These are phyloP conservation scores for Cephus nigrinus DNA, from an alignment of 2,888 invertebrate species.

Conservation along the genomic window DNA sequence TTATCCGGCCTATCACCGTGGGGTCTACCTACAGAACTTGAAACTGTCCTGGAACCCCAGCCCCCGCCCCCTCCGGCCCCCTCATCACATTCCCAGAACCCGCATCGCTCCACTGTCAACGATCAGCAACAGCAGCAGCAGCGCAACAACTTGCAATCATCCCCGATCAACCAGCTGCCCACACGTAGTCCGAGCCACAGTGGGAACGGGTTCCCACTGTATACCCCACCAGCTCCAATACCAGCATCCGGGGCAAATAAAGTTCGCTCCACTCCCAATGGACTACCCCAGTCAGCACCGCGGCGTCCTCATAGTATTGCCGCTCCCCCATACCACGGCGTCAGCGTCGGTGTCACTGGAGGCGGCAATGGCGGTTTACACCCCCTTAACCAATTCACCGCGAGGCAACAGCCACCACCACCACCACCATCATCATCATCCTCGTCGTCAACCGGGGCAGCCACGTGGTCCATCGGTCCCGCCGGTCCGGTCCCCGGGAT, in stretches of 20 bases:
- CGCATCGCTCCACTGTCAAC: conserved; percentile 44
- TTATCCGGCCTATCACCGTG: conserved; percentile 47
- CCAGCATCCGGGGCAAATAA: conserved; percentile 60
- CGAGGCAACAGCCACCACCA: conserved; percentile 34
- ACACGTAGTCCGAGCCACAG: conserved; percentile 59
- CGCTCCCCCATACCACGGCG: conserved; percentile 67
- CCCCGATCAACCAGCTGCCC: conserved; percentile 50
- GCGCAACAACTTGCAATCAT: conserved; percentile 48
- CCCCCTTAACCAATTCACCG: conserved; percentile 47
- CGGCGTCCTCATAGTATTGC: conserved; percentile 71
- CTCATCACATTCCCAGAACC: conserved; percentile 45
- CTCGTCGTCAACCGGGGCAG: conserved; percentile 25
- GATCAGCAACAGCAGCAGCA: conserved; percentile 46
- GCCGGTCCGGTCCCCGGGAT: conserved; percentile 27
- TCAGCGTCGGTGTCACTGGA: conserved; percentile 69
- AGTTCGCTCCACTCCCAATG: conserved; percentile 60
- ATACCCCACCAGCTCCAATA: conserved; percentile 69
- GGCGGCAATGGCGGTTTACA: conserved; percentile 52
- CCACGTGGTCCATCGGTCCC: conserved; percentile 37
- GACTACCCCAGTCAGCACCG: conserved; percentile 54
- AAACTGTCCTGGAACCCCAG: conserved; percentile 56
- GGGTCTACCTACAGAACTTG: conserved; percentile 55
- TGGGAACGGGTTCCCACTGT: conserved; percentile 68
- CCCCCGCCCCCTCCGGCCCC: conserved; percentile 61
- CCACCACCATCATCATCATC: conserved; percentile 28